Evolutionary conservation across 2,888 invertebrate species (phyloP), one percentile per base, ranked within the genome.

Genomic region (Zaprionus obscuricornis): DNA sequence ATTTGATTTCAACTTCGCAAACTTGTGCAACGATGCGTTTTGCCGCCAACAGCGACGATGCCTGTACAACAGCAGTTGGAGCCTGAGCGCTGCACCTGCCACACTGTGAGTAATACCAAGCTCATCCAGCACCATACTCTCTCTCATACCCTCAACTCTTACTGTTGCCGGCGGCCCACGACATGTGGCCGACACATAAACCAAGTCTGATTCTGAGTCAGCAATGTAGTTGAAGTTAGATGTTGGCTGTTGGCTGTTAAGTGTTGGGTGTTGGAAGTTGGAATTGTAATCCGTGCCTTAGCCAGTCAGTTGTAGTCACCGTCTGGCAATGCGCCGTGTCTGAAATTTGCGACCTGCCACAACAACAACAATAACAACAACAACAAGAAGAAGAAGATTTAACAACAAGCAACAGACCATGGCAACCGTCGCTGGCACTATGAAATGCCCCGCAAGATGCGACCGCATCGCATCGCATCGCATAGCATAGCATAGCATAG

Each of bases 321-420:
- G 83, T 83, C 79, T 83, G 75, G 68, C 77, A 78, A 78, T 83
- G 68, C 58, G 65, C 68, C 52, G 60, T 34, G 64, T 58, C 66
- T 74, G 70, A 69, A 63, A 70, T 55, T 78, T 63, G 76, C 74
- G 74, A 76, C 70, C 74, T 82, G 74, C 78, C 55, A 34, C 60
- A 66, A 74, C 70, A 70, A 55, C 62, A 62, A 33, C 29, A 54
- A 11, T 20, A 47, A 27, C 43, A 56, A 5, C 33, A 50, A 39
- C 14, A 16, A 10, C 22, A 59, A 14, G 26, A 51, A 27, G 8
- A 31, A 40, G 13, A 42, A 34, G 13, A 40, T n/a, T 20, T 40
- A 24, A 42, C 26, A 45, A 49, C 40, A 52, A 31, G 66, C 74
- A 74, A 51, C 74, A 68, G 74, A 74, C 60, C 74, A 73, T 74